Evolutionary conservation across 2,888 invertebrate species (phyloP), one percentile per base, ranked within the genome.

Genomic region (Athripsodes cinereus): DNA sequence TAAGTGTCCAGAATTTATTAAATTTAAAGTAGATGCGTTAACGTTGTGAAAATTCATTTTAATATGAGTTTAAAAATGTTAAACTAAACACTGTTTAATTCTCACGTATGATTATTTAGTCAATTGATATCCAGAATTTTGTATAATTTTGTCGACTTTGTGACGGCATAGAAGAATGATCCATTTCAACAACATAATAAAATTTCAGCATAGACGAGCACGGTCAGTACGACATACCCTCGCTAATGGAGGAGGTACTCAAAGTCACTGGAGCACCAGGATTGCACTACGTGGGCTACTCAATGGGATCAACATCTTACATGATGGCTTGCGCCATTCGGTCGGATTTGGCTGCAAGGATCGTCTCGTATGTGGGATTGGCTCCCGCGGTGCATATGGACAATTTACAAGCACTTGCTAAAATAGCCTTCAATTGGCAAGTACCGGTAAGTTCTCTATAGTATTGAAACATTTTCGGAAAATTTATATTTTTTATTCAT

Each of bases 201-300:
- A n/a, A 13, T 66, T 73, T 1, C 70, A 82, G 82, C 66, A 79
- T 81, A 60, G 79, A 83, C 66, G 82, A 84, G 66, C 79, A 82
- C 66, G 83, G 82, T 2, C 74, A 74, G 62, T 76, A 79, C 64
- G 84, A 84, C 66, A 65, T 81, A 1, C 81, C 84, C 2, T 74
- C 80, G 0, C 78, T 79, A 70, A 73, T 84, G 34, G 80, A 83
- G 66, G 70, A 72, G 48, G 72, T 83, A 1, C 67, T 78, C 2
- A 69, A 74, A 60, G 68, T 75, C 35, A 78, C 76, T 21, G 69
- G 77, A 58, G 62, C 77, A 55, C 48, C 68, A 1, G 74, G 71
- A 63, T n/a, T 78, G 40, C 66, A 81, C 62, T 83, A 78, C 71
- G 67, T 84, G 19, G 84, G 83, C 1, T 81, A 83, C 69, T 83